Conservation (phyloP, 2,797 vertebrate species). For the Mastacembelus armatus region DNA sequence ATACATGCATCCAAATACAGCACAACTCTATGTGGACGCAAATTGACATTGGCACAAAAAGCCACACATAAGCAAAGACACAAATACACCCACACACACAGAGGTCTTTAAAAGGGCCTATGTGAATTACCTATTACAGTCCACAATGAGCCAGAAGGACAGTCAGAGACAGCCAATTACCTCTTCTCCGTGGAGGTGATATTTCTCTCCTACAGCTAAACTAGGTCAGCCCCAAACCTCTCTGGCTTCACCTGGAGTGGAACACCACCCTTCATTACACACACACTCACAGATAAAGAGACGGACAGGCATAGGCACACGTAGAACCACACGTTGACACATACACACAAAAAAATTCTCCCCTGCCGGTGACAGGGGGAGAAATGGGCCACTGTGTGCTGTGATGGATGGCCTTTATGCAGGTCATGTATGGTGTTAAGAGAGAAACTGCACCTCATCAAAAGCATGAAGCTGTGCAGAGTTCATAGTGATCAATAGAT, state of each 20-base stretch:
- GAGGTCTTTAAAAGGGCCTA: slow-evolving; percentile 73
- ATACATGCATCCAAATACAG: not conserved
- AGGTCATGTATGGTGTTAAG: slow-evolving; percentile 82
- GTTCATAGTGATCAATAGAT: slow-evolving; percentile 79
- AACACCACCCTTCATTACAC: slow-evolving; percentile 76
- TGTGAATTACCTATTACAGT: slow-evolving; percentile 79
- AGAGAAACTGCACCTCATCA: slow-evolving; percentile 77
- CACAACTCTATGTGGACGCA: slow-evolving; percentile 5
- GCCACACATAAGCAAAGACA: slow-evolving; percentile 3
- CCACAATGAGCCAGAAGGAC: slow-evolving; percentile 81
- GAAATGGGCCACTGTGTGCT: slow-evolving; percentile 72
- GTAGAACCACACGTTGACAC: slow-evolving; percentile 40
- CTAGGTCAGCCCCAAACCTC: slow-evolving; percentile 82
- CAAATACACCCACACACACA: slow-evolving; percentile 29
- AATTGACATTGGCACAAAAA: slow-evolving; percentile 23
- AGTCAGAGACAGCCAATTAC: slow-evolving; percentile 83
- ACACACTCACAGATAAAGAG: slow-evolving; percentile 54
- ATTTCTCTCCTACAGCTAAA: slow-evolving; percentile 83
- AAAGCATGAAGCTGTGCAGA: slow-evolving; percentile 59
- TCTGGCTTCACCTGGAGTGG: slow-evolving; percentile 79
- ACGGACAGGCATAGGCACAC: slow-evolving; percentile 42
- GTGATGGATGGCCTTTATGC: slow-evolving; percentile 83
- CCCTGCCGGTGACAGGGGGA: slow-evolving; percentile 73
- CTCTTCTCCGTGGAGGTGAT: slow-evolving; percentile 78
- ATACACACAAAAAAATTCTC: slow-evolving; percentile 60